phyloP scores from a whole-genome alignment of 2,113 vertebrate species.

The Proteles cristata region DNA sequence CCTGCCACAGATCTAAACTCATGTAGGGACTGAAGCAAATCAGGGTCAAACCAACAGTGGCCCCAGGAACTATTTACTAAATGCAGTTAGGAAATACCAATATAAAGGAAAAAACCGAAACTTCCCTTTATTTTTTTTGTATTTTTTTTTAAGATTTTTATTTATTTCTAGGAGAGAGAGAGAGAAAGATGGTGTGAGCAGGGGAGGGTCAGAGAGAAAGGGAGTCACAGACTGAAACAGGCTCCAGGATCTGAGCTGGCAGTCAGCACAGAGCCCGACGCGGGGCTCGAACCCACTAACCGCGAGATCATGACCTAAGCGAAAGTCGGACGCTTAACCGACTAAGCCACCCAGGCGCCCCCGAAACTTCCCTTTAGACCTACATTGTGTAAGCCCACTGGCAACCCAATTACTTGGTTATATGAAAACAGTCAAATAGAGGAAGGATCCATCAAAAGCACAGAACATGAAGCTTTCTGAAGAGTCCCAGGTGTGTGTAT shows the following conservation, averaged over 20 bases:
- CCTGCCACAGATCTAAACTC: background rate
- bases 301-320: no score
- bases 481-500: background rate
- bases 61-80: background rate
- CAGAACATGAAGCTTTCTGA: background rate
- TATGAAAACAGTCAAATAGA: background rate
- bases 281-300: no score
- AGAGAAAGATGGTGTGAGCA: no score
- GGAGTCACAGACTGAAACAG: no score
- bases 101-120: background rate
- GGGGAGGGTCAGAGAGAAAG: no score
- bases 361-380: background rate
- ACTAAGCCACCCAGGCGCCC: no score
- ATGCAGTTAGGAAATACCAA: background rate
- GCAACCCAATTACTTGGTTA: background rate
- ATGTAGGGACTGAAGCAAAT: background rate
- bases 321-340: no score
- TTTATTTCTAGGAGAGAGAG: no score
- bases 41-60: background rate
- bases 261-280: no score
- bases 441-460: background rate
- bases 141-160: no score
- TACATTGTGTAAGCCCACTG: background rate
- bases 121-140: background rate
- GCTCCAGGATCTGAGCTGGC: no score